Evolutionary conservation across 2,888 invertebrate genomes (phyloP).

Genomic region (Cantharis lateralis): DNA sequence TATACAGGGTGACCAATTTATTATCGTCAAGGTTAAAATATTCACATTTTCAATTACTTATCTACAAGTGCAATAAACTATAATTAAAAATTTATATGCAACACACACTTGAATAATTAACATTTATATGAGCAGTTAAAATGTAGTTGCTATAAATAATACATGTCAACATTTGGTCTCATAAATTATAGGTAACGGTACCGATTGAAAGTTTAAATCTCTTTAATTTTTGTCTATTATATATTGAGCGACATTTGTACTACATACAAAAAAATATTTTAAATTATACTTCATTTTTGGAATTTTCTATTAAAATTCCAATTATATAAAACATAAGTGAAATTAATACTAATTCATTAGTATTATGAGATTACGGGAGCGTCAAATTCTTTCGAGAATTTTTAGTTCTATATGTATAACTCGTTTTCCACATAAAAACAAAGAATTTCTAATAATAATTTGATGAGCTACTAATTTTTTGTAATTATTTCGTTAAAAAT

Average conservation of each 20-base stretch:
- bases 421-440: background rate
- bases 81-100: background rate
- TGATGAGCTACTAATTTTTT: background rate
- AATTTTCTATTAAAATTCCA: background rate
- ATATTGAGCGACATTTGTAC: background rate
- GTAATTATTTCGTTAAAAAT: background rate
- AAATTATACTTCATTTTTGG: background rate
- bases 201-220: background rate
- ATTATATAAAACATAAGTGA: background rate
- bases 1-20: background rate
- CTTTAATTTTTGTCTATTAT: background rate
- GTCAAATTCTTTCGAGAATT: background rate
- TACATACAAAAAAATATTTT: background rate
- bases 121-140: background rate
- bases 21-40: background rate
- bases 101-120: background rate
- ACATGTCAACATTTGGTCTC: background rate
- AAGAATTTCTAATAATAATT: background rate
- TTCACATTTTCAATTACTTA: background rate
- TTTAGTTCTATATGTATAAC: background rate
- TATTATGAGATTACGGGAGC: background rate
- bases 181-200: background rate
- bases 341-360: background rate
- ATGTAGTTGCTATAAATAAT: background rate
- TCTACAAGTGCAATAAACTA: background rate